Evolutionary conservation across 2,797 vertebrate species (phyloP).

Genomic region (Ambastaia sidthimunki): DNA sequence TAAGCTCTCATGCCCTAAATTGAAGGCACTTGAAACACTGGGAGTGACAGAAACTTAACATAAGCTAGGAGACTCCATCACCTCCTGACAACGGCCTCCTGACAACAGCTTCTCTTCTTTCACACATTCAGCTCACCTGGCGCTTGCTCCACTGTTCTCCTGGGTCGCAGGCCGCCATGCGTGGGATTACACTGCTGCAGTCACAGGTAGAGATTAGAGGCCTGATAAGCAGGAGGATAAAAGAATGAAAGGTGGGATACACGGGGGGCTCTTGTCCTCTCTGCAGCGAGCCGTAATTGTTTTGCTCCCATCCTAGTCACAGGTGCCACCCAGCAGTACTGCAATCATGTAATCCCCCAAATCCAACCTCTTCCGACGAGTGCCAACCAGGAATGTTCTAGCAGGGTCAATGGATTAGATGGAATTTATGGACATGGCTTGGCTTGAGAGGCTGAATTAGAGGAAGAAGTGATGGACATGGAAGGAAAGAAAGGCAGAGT

Average conservation of each 20-base stretch:
- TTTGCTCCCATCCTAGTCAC: conserved; percentile 69
- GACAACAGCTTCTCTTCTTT: conserved; percentile 49
- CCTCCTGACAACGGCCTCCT: conserved; percentile 64
- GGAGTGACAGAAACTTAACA: conserved; percentile 84
- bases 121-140: conserved; percentile 58
- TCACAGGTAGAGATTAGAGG: conserved; percentile 59
- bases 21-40: conserved; percentile 82
- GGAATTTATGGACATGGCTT: conserved; percentile 77
- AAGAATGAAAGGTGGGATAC: conserved; percentile 58
- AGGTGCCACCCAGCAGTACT: conserved; percentile 80
- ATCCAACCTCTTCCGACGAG: conserved; percentile 81
- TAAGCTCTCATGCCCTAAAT: conserved; percentile 81
- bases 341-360: conserved; percentile 82
- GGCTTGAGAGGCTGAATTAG: conserved; percentile 83
- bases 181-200: conserved; percentile 46
- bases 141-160: conserved; percentile 47
- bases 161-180: conserved; percentile 50
- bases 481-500: conserved; percentile 59
- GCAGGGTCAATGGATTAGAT: conserved; percentile 79
- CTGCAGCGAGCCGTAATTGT: conserved; percentile 61
- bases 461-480: conserved; percentile 66
- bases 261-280: conserved; percentile 62
- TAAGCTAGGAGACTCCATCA: conserved; percentile 69
- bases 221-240: conserved; percentile 40
- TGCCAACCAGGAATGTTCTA: conserved; percentile 78